Evolutionary conservation across 2,113 vertebrate genomes (phyloP), one percentile per base, ranked within the genome.

Genomic region (Eudyptes chrysolophus): DNA sequence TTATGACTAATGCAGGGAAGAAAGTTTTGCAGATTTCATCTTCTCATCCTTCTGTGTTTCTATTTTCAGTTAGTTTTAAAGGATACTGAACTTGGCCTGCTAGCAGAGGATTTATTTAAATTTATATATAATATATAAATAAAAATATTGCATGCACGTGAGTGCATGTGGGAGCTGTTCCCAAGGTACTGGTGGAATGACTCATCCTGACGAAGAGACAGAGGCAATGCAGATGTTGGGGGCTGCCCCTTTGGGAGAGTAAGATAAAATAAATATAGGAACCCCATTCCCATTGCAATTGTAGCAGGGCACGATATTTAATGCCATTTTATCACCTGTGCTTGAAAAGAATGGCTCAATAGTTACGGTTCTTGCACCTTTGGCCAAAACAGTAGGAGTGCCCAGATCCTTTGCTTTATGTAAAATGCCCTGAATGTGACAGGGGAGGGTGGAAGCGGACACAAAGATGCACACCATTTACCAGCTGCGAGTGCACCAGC

Each of bases 41-140:
- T 96, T 95, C 94, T 97, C 92, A 93, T 95, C 83, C 87, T 89
- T 85, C 77, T 69, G 29, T 72, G 74, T 79, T 95, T 94, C 97
- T 98, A 97, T 97, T 98, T 97, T 95, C 84, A 77, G 93, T 97
- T 89, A 97, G 92, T 86, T 97, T 87, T 78, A 90, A 94, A 87
- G 91, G 86, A 97, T 89, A 72, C 71, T 32, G 72, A 86, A 74
- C 86, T 89, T 92, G 95, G 91, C 89, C 40, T 20, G 72, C 44
- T 62, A 89, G 90, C 68, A 81, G 81, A 90, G 89, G 95, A 90
- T 93, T 97, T 98, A 97, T 89, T 97, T 93, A 61, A 90, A 83
- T 94, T 19, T 76, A 44, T 87, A 72, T 83, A 76, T 65, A 29
- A 36, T 48, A 42, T 36, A 80, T 65, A 97, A 93, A 96, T 82